Evolutionary conservation across 2,113 vertebrate species (phyloP).

Genomic region (human): GRCh38 chr2:3349001-3349500

Average conservation of each 20-base stretch:
- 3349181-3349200: not conserved
- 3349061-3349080: not conserved
- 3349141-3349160: not conserved
- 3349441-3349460: not conserved
- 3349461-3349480: accelerated
- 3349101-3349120: not conserved
- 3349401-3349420: too few relatives aligned
- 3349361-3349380: not conserved
- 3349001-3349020: not conserved
- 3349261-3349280: not conserved
- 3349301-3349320: not conserved
- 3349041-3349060: not conserved
- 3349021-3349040: too few relatives aligned
- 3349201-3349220: too few relatives aligned
- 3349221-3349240: not conserved
- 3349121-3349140: not conserved
- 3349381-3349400: not conserved
- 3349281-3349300: not conserved
- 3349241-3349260: not conserved
- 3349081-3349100: not conserved
- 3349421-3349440: too few relatives aligned
- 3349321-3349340: too few relatives aligned
- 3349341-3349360: not conserved
- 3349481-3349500: not conserved
- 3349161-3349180: not conserved